Evolutionary conservation across 2,113 vertebrate species (phyloP).

Genomic region (Nansenia antarctica): DNA sequence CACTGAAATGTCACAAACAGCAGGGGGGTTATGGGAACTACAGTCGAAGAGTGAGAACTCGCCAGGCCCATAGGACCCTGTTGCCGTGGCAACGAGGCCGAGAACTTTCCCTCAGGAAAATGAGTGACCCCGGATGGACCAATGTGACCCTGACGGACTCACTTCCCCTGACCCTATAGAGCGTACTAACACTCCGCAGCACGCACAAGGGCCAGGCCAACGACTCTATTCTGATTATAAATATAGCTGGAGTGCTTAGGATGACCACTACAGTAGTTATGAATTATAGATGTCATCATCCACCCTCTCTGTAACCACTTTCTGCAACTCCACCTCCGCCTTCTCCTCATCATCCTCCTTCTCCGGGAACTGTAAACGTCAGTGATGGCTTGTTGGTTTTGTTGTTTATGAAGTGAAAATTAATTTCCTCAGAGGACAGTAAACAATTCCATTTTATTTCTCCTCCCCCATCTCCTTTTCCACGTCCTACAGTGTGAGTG

Average conservation of each 20-base stretch:
- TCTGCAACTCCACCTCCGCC: too few relatives aligned
- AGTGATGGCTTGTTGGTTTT: too few relatives aligned
- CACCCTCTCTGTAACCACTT: neutral
- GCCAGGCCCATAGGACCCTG: neutral
- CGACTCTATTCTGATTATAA: neutral
- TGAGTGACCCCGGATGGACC: constrained; percentile 25
- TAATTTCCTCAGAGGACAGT: too few relatives aligned
- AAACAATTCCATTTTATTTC: too few relatives aligned
- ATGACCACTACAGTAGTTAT: neutral
- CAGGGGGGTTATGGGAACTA: constrained; percentile 61
- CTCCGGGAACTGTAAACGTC: too few relatives aligned
- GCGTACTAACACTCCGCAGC: neutral
- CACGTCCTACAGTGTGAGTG: too few relatives aligned
- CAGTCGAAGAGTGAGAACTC: constrained; percentile 7
- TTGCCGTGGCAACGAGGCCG: constrained; percentile 27
- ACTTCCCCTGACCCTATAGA: constrained; percentile 26
- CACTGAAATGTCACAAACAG: constrained; percentile 11
- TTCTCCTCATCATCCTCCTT: too few relatives aligned
- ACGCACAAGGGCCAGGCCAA: neutral
- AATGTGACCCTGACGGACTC: constrained; percentile 10
- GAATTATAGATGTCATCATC: too few relatives aligned
- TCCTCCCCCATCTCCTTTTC: too few relatives aligned
- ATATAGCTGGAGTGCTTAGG: neutral
- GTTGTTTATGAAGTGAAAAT: too few relatives aligned
- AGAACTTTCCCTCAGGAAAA: constrained; percentile 60